Percentiles rank a stretch among this genome's conserved stretches.
phyloP scores from a whole-genome alignment of 2,888 invertebrate genomes.

The Cryptocephalus moraei region DNA sequence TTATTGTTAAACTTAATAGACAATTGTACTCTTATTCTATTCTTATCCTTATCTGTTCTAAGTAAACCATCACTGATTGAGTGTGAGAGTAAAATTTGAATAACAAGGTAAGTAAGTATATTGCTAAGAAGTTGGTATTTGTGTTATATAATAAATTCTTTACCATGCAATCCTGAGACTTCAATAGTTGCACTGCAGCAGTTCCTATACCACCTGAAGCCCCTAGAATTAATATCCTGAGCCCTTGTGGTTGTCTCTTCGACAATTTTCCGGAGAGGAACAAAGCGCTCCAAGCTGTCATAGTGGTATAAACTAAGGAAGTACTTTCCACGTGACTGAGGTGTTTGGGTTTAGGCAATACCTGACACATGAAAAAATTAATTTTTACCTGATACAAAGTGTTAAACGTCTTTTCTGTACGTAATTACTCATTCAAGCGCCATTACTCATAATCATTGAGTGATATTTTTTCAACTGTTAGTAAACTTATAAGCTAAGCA shows the following conservation, averaged over 20 bases:
- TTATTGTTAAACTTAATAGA: too few species aligned
- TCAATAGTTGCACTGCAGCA: conserved; percentile 75
- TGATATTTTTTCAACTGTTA: too few species aligned
- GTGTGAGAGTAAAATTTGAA: neutral
- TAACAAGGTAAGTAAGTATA: neutral
- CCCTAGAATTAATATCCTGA: conserved; percentile 70
- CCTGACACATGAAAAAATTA: conserved; percentile 44
- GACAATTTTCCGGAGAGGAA: conserved; percentile 50
- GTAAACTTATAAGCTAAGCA: too few species aligned
- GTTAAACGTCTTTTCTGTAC: too few species aligned
- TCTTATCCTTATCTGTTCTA: neutral
- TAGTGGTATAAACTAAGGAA: conserved; percentile 72
- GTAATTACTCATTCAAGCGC: too few species aligned
- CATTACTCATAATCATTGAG: too few species aligned
- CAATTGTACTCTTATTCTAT: too few species aligned
- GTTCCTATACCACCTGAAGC: conserved; percentile 89
- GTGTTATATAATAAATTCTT: conserved; percentile 8
- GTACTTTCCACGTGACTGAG: conserved; percentile 60
- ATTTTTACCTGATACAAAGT: too few species aligned
- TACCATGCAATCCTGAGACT: conserved; percentile 63
- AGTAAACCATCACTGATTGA: neutral
- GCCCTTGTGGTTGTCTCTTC: conserved; percentile 39
- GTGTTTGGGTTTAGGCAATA: conserved; percentile 54
- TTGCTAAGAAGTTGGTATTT: neutral
- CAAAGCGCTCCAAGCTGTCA: conserved; percentile 80